Percentiles rank a stretch among this genome's conserved stretches.
phyloP scores from a whole-genome alignment of 2,797 vertebrate species.

The Tapera naevia region DNA sequence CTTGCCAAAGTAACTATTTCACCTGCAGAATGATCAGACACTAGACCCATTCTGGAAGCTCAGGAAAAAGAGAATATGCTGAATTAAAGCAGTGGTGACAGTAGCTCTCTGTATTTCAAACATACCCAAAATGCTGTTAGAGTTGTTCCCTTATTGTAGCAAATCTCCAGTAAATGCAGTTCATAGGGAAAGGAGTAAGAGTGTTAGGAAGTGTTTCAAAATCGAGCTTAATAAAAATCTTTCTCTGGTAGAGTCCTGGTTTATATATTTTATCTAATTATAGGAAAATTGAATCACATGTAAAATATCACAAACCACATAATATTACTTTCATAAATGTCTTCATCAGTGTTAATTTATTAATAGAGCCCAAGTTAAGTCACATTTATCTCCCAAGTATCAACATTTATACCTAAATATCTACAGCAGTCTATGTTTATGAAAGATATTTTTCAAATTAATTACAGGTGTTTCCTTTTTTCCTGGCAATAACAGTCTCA shows the following conservation, averaged over 20 bases:
- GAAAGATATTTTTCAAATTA: neutral
- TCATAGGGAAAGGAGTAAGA: neutral
- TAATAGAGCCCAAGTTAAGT: neutral
- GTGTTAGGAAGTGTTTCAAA: neutral
- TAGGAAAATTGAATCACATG: neutral
- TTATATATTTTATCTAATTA: neutral
- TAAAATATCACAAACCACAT: neutral
- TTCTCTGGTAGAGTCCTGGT: neutral
- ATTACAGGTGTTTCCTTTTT: neutral
- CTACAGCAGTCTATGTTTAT: neutral
- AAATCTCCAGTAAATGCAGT: neutral
- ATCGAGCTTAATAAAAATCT: neutral
- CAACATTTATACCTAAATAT: neutral
- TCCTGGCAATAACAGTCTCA: neutral
- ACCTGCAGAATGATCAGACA: slow-evolving; percentile 36
- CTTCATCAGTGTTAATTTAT: neutral
- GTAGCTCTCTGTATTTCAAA: neutral
- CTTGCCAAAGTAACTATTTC: slow-evolving; percentile 50
- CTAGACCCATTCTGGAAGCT: slow-evolving; percentile 14
- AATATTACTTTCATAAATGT: neutral
- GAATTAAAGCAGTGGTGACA: neutral
- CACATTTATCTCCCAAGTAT: neutral
- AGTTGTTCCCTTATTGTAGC: neutral
- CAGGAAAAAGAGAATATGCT: slow-evolving; percentile 10
- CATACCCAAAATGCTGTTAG: neutral